A percentile compares a stretch with the other conserved stretches of the same genome.
Conservation (phyloP, 2,888 invertebrate species). For the Pristionchus mayeri region DNA sequence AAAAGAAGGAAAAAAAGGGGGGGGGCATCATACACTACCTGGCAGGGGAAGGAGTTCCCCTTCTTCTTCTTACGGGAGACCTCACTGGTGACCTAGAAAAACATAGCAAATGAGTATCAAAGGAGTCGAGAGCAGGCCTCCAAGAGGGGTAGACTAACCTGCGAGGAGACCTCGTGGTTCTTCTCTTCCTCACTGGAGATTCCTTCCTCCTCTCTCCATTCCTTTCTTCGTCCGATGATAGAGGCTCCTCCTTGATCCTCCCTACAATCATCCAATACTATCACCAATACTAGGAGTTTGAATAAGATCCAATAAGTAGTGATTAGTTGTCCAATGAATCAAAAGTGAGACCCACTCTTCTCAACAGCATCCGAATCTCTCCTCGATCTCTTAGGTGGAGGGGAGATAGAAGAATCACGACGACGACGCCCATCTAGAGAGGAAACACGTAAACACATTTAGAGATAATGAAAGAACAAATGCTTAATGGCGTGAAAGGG, state of each 20-base stretch:
- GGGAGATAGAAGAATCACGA: conserved; percentile 16
- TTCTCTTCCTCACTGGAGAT: conserved; percentile 27
- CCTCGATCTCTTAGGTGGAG: background rate
- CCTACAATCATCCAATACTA: background rate
- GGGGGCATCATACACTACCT: too few species aligned
- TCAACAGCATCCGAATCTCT: conserved; percentile 37
- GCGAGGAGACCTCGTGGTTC: background rate
- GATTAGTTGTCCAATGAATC: too few species aligned
- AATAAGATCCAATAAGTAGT: too few species aligned
- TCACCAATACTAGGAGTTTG: too few species aligned
- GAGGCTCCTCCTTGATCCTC: conserved; percentile 37
- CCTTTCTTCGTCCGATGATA: conserved; percentile 20
- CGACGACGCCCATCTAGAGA: background rate
- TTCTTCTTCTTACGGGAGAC: conserved; percentile 19
- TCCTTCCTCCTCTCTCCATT: background rate
- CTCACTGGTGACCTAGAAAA: background rate
- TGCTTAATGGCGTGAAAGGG: too few species aligned
- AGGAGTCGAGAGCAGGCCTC: background rate
- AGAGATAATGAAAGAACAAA: background rate
- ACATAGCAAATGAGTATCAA: background rate
- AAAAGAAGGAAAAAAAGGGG: too few species aligned
- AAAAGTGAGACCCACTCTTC: background rate
- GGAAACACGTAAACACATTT: background rate
- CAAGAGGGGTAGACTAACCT: background rate
- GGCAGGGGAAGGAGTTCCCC: background rate